Evolutionary conservation across 2,113 vertebrate genomes (phyloP).

Genomic region (Lampris megalopsis): DNA sequence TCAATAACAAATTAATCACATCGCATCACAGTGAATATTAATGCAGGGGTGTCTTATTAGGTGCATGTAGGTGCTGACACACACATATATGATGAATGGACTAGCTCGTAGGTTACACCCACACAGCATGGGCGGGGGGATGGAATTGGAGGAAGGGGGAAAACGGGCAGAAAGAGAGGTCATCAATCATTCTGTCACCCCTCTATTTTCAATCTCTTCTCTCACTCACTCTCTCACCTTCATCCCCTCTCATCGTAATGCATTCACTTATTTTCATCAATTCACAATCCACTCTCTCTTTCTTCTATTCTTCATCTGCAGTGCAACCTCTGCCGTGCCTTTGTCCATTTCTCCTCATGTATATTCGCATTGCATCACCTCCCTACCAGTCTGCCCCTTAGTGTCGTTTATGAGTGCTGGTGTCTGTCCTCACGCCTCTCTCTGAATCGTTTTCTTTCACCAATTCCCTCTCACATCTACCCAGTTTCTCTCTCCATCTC

Average conservation of each 20-base stretch:
- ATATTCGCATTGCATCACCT: background rate
- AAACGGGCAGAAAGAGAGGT: slow-evolving; percentile 1
- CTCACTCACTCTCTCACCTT: slow-evolving; percentile 16
- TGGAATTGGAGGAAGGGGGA: background rate
- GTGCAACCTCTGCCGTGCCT: too few species aligned
- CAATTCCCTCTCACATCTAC: background rate
- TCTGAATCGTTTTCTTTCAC: background rate
- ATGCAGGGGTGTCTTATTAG: slow-evolving; percentile 13
- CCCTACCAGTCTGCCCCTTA: background rate
- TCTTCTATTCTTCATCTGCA: background rate
- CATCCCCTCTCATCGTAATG: background rate
- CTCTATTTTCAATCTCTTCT: slow-evolving; percentile 34
- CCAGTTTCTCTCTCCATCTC: slow-evolving; percentile 6
- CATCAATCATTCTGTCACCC: slow-evolving; percentile 59
- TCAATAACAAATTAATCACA: background rate
- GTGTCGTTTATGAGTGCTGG: background rate
- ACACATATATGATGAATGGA: slow-evolving; percentile 11
- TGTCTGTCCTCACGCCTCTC: background rate
- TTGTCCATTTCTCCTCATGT: too few species aligned
- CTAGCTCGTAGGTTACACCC: slow-evolving; percentile 21
- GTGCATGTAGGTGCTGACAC: background rate
- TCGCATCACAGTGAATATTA: too few species aligned
- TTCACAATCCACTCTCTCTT: background rate
- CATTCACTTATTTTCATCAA: background rate
- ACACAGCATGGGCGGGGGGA: background rate